Base-by-base conservation (phyloP, 1,140 invertebrate species). In the Diabrotica undecimpunctata region DNA sequence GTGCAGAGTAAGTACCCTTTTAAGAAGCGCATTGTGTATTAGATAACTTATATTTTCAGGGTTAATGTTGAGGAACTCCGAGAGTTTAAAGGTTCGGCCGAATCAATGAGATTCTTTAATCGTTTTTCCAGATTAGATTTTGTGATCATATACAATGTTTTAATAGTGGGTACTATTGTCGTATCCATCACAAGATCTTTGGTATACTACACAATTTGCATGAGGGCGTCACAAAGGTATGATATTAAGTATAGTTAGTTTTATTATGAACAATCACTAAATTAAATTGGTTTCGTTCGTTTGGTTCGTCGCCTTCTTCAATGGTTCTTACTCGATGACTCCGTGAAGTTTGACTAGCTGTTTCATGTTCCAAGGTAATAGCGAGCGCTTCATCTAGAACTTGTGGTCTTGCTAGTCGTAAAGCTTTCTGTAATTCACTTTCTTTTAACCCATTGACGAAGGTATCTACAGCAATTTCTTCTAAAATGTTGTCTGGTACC, bases 131-230 rank as follows among this genome's bases (percentile, higher is more conserved):
- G 63, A 38, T n/a, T 61, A 10, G 12, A 62, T 5, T 70, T 66
- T 50, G 76, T 83, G 36, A 77, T 75, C 51, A 74, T 78, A 6
- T 83, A 85, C 70, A 79, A 84, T 67, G 85, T 72, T 0, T 82
- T 91, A 61, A 87, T 87, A 41, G 71, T 85, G 0, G 78, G 79
- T 4, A 83, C 88, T 5, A 83, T 90, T 5, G 70, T 84, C 7
- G 75, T 89, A 39, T 85, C 86, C 6, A 10, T 77, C 5, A 25
- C 64, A 35, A 72, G 75, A 63, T 74, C 70, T 61, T 51, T 77
- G 7, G 70, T 72, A 57, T 76, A 74, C 56, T 73, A 77, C 55
- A 60, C 70, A 7, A 72, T 75, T 64, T 72, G 75, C 41, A 77
- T 73, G 66, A 65, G 64, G 54, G 71, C 75, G 7, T 77, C 77